phyloP scores from a whole-genome alignment of 1,140 invertebrate species.

The Medauroidea extradentata region DNA sequence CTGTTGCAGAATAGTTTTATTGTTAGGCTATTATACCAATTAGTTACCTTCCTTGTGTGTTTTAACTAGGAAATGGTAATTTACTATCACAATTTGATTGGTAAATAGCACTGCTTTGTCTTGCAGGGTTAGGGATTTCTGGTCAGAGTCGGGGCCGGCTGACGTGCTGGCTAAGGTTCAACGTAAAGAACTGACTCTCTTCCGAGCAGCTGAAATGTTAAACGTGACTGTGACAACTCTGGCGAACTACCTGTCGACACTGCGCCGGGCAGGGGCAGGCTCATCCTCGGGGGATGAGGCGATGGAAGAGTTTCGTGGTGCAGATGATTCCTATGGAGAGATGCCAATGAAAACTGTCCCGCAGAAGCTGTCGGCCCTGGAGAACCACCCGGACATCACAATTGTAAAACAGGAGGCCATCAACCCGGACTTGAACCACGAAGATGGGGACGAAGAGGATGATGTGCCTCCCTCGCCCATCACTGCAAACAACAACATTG shows the following conservation, averaged over 20 bases:
- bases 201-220: slow-evolving; percentile 64
- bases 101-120: too few species aligned
- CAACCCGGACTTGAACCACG: slow-evolving; percentile 8
- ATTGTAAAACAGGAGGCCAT: slow-evolving; percentile 54
- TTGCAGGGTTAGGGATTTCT: slow-evolving; percentile 67
- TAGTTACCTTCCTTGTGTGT: too few species aligned
- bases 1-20: too few species aligned
- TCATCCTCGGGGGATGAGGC: slow-evolving; percentile 13
- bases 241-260: slow-evolving; percentile 61
- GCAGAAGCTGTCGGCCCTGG: slow-evolving; percentile 48
- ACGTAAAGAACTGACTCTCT: slow-evolving; percentile 63
- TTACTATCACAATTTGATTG: too few species aligned
- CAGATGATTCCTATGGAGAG: slow-evolving; percentile 1
- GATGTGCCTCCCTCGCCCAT: slow-evolving; percentile 1
- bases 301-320: slow-evolving; percentile 12
- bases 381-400: slow-evolving; percentile 58
- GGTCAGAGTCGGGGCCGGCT: slow-evolving; percentile 66
- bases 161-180: slow-evolving; percentile 65
- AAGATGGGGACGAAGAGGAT: slow-evolving; percentile 11
- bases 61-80: too few species aligned
- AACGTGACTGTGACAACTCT: slow-evolving; percentile 68
- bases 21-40: too few species aligned
- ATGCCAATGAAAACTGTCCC: slow-evolving; percentile 34
- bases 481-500: slow-evolving; percentile 8
- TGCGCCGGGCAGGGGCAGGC: slow-evolving; percentile 38